These are phyloP conservation scores for Piprites chloris DNA, from an alignment of 2,113 vertebrate species.

Conservation along the genomic window DNA sequence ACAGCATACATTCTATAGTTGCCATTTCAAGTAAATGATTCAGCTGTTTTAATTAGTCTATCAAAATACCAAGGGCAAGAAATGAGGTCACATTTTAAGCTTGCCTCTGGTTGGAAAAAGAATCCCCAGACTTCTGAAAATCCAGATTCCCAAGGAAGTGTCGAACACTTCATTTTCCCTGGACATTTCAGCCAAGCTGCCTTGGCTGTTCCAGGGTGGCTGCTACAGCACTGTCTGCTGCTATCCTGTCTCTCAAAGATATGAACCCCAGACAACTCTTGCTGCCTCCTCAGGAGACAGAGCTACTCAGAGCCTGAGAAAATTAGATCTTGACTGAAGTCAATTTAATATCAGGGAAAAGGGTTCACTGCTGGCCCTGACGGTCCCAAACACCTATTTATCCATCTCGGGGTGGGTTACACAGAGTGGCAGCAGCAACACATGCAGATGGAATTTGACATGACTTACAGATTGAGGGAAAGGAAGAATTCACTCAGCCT, in stretches of 20 bases:
- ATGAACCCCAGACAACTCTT: not conserved
- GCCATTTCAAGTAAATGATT: constrained; percentile 31
- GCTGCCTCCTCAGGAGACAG: not conserved
- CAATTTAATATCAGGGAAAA: not conserved
- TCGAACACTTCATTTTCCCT: not conserved
- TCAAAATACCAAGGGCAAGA: not conserved
- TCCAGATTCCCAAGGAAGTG: not conserved
- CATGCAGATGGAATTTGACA: constrained; percentile 4
- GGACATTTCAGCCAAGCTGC: not conserved
- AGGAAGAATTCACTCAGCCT: not conserved
- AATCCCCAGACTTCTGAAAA: not conserved
- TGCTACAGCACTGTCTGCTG: not conserved
- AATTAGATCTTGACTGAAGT: not conserved
- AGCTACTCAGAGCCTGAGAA: not conserved
- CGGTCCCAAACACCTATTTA: not conserved
- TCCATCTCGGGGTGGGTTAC: not conserved
- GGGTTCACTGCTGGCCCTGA: not conserved
- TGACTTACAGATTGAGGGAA: not conserved
- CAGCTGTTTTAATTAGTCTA: constrained; percentile 18
- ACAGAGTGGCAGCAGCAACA: not conserved
- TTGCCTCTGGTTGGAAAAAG: not conserved
- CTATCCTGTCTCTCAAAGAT: not conserved
- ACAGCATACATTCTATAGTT: not conserved
- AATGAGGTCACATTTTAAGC: not conserved
- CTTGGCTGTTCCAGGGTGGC: not conserved